Evolutionary conservation across 2,113 vertebrate species (phyloP), one percentile per base, ranked within the genome.

Genomic region (Equus przewalskii): DNA sequence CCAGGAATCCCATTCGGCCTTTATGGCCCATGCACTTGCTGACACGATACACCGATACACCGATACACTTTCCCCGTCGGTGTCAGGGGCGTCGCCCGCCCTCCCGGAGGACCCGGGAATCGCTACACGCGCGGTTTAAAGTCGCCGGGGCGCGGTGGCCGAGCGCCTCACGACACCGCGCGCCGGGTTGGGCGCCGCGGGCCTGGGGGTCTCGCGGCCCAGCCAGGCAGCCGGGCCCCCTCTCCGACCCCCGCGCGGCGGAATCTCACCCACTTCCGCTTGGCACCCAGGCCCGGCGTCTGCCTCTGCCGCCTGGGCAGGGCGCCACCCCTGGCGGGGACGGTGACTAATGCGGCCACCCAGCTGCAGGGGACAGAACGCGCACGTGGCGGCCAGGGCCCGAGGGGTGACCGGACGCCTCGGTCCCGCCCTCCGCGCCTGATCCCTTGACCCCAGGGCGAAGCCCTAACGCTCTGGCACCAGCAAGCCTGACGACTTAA

Each of bases 21-120:
- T 99, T 98, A 99, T 98, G 98, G 98, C 96, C 95, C 91, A 96
- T 98, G 98, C 98, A 98, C 98, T 98, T 99, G 98, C 98, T 98
- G 98, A 98, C 98, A 98, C 96, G 98, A 98, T 98, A 98, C 98
- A 98, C 98, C n/a, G 98, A 98, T 98, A 98, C 98, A 98, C 98
- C n/a, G n/a, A 70, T 4, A 46, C 30, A 9, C 60, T 94, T 98
- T 98, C 98, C 97, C 98, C 60, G 96, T 98, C 97, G 98, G 95
- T 98, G 98, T 98, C 98, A 95, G 95, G 98, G 98, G 97, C 98
- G 92, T 98, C 94, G 90, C 98, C 97, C 84, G 97, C 97, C 44
- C 70, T 13, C 73, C 69, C 9, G 10, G 89, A 93, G 41, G 94
- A 84, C 96, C 79, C 4, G 80, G 97, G 96, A 96, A 95, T 97